Percentiles rank a stretch among this genome's conserved stretches.
Conservation (phyloP, 2,888 invertebrate genomes). For the Pterostichus niger region DNA sequence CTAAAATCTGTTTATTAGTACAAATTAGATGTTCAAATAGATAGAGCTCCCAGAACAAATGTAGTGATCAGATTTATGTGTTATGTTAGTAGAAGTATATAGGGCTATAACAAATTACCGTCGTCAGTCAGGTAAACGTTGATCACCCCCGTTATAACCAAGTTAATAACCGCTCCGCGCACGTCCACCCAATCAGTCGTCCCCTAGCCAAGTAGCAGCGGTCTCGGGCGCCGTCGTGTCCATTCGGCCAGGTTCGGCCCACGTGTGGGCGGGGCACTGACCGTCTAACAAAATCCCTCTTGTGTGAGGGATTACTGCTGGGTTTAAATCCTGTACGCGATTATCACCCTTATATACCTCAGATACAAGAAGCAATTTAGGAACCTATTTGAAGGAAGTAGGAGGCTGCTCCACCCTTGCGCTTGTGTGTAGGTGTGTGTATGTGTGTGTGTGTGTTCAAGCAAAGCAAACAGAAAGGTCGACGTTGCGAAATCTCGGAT, state of each 20-base stretch:
- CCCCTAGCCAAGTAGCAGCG: slow-evolving; percentile 4
- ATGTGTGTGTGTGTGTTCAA: slow-evolving; percentile 31
- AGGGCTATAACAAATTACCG: slow-evolving; percentile 43
- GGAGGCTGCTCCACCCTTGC: slow-evolving; percentile 2
- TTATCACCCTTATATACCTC: slow-evolving; percentile 2
- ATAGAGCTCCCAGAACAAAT: slow-evolving; percentile 8
- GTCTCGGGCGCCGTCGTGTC: slow-evolving; percentile 46
- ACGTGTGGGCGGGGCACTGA: slow-evolving; percentile 66
- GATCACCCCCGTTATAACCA: slow-evolving; percentile 26
- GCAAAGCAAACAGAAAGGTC: slow-evolving; percentile 63
- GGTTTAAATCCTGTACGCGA: slow-evolving; percentile 9
- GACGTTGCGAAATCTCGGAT: slow-evolving; percentile 65
- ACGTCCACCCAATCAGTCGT: slow-evolving; percentile 55
- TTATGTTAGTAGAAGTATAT: background rate
- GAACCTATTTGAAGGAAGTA: slow-evolving; percentile 27
- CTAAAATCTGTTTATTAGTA: background rate
- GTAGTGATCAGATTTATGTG: slow-evolving; percentile 12
- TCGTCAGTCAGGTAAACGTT: slow-evolving; percentile 10
- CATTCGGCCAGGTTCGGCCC: slow-evolving; percentile 60
- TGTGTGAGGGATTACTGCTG: slow-evolving; percentile 54
- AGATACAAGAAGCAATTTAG: background rate
- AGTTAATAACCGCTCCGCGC: slow-evolving; percentile 20
- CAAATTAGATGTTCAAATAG: slow-evolving; percentile 21
- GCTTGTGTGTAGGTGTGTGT: slow-evolving; percentile 34
- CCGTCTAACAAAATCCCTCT: slow-evolving; percentile 58